Evolutionary conservation across 2,888 invertebrate genomes (phyloP), one percentile per base, ranked within the genome.

Genomic region (Argynnis bischoffii): DNA sequence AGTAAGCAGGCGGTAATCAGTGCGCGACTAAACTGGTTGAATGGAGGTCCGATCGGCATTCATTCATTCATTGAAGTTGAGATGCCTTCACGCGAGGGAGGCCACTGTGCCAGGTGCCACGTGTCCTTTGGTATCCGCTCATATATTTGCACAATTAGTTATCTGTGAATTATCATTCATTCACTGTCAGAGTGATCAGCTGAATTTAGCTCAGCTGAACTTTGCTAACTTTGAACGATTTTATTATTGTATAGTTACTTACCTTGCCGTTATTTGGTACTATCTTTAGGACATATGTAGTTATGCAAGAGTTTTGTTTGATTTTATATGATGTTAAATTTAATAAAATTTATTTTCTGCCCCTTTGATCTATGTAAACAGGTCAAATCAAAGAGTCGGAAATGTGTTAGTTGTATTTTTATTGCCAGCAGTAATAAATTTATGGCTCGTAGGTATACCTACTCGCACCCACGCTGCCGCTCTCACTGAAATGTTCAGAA

Each of bases 1-100:
- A 84, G 87, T 86, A 85, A 83, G 81, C 81, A 83, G 82, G 82
- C 85, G 83, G 84, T 86, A 87, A 92, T 89, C 92, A 91, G 90
- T 86, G 90, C 91, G 89, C 85, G 90, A 90, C 92, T 85, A 87
- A 89, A 88, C 89, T 86, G 88, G 88, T 87, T 92, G 87, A 90
- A 92, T 90, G 89, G 87, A 82, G 82, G 76, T 75, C 76, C 79
- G 80, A 85, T 80, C 81, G 80, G 71, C 79, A 83, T 86, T 86
- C 90, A 89, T 86, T 86, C 90, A 89, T 92, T 92, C 92, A 92
- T 79, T 86, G 85, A 82, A 80, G 78, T 76, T 77, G 82, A 83
- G 88, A 90, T 91, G 87, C 89, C 91, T 85, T 89, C 92, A 89
- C 91, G 89, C 87, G 78, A 86, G 72, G 72, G 66, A 57, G 55